phyloP scores from a whole-genome alignment of 2,113 vertebrate species.

The Pelusios castaneus region DNA sequence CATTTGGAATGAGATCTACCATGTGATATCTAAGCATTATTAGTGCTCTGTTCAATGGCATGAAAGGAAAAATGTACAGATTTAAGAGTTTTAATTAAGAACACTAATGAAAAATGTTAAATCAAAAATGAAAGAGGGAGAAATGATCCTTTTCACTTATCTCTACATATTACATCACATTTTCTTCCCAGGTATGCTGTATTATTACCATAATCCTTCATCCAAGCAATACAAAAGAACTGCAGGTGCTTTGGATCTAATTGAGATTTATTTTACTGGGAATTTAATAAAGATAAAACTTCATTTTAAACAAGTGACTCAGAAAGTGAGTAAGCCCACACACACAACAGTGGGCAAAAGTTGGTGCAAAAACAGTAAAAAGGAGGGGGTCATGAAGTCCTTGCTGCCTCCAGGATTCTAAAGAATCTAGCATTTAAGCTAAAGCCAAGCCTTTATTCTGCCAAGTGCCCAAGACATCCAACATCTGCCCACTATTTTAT shows the following conservation, averaged over 20 bases:
- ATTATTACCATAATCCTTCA: neutral
- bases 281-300: neutral
- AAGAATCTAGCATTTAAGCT: neutral
- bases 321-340: neutral
- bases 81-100: neutral
- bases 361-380: neutral
- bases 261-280: accelerated
- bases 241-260: neutral
- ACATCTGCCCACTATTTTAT: neutral
- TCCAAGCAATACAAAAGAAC: neutral
- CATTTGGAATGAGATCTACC: conserved; percentile 3
- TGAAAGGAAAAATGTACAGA: conserved; percentile 1
- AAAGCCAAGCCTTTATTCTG: neutral
- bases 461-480: neutral
- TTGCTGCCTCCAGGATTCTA: neutral
- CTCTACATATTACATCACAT: neutral
- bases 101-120: neutral
- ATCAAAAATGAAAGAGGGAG: neutral
- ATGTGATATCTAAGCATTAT: neutral
- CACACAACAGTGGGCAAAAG: neutral
- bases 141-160: neutral
- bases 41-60: neutral
- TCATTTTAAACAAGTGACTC: neutral
- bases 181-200: neutral
- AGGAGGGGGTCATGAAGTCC: neutral